A percentile compares a stretch with the other conserved stretches of the same genome.
Conservation (phyloP, 2,888 invertebrate genomes). For the Stenotaenia linearis region DNA sequence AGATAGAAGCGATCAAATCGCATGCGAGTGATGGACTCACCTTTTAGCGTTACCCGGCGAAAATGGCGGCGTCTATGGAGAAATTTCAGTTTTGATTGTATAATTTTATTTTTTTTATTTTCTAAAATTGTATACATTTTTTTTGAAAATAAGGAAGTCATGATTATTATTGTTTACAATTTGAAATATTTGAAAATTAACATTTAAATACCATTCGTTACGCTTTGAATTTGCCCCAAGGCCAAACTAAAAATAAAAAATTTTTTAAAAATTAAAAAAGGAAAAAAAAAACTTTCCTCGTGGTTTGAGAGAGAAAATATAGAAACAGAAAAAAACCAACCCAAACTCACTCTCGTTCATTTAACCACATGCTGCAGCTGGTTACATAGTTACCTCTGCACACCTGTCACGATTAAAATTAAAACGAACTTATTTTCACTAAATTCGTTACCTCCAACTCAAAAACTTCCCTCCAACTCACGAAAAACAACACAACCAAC, state of each 20-base stretch:
- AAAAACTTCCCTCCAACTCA: not conserved
- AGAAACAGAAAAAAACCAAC: not conserved
- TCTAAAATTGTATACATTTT: too few species aligned
- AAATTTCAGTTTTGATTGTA: too few species aligned
- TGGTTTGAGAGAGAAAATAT: too few species aligned
- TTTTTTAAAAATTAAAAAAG: not conserved
- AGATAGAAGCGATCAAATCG: not conserved
- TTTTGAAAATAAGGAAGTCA: too few species aligned
- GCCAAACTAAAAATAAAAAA: not conserved
- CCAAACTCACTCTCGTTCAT: not conserved
- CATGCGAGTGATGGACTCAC: too few species aligned
- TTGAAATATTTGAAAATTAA: too few species aligned
- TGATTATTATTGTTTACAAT: too few species aligned
- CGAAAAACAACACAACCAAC: not conserved
- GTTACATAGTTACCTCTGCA: not conserved
- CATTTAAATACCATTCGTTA: too few species aligned
- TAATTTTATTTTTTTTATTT: too few species aligned
- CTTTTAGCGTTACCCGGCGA: too few species aligned
- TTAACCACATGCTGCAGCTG: not conserved
- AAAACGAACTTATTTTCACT: not conserved
- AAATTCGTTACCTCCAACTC: not conserved
- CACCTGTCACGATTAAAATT: not conserved
- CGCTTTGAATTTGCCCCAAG: not conserved
- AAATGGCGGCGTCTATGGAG: too few species aligned
- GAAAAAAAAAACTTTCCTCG: not conserved